phyloP scores from a whole-genome alignment of 2,113 vertebrate genomes.

The Sardina pilchardus region DNA sequence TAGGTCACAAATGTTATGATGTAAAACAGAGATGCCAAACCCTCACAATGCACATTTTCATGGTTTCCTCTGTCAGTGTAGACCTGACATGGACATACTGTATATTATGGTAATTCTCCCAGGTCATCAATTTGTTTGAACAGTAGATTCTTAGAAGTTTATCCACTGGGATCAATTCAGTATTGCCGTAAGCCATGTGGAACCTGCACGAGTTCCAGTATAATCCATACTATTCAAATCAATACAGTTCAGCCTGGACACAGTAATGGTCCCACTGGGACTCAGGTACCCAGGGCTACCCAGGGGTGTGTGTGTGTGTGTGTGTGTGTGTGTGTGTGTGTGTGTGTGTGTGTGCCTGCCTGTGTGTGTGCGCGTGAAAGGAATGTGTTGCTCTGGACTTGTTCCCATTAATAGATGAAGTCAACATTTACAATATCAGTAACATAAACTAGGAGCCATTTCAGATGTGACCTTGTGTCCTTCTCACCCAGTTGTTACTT shows the following conservation, averaged over 20 bases:
- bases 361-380: neutral
- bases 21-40: neutral
- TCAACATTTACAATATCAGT: neutral
- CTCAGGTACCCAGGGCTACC: neutral
- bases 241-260: neutral
- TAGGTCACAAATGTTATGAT: neutral
- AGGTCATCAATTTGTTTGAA: no score
- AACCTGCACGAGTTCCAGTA: neutral
- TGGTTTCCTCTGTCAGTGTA: neutral
- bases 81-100: neutral
- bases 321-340: no score
- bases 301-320: no score
- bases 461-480: slow-evolving; percentile 15
- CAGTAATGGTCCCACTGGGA: neutral
- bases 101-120: neutral
- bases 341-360: neutral
- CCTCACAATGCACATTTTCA: neutral
- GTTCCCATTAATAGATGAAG: neutral
- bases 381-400: neutral
- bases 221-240: neutral
- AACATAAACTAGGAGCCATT: neutral
- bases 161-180: no score
- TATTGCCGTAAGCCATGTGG: neutral
- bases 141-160: no score
- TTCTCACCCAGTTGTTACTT: neutral